Evolutionary conservation across 2,888 invertebrate genomes (phyloP).

Genomic region (Helicoverpa assulta): DNA sequence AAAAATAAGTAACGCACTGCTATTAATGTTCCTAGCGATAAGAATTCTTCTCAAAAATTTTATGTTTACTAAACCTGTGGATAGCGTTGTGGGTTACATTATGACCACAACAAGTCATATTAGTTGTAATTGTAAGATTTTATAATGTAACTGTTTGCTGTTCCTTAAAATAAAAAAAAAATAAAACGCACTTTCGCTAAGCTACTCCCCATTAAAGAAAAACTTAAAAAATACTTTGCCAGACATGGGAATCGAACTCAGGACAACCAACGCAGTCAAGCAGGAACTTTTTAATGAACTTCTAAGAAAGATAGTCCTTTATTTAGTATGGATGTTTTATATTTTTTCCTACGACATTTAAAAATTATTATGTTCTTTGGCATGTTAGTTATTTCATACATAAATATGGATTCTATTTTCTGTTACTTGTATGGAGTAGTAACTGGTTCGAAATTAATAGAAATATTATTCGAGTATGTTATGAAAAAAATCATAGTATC

Average conservation of each 20-base stretch:
- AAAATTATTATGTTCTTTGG: slow-evolving; percentile 42
- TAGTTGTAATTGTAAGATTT: too few relatives aligned
- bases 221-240: background rate
- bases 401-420: slow-evolving; percentile 38
- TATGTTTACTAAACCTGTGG: too few relatives aligned
- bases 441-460: slow-evolving; percentile 6
- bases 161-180: too few relatives aligned
- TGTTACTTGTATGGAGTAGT: background rate
- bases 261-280: background rate
- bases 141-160: too few relatives aligned
- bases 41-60: too few relatives aligned
- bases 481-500: background rate
- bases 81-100: too few relatives aligned
- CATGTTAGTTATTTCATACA: slow-evolving; percentile 38
- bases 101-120: too few relatives aligned
- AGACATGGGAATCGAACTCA: background rate
- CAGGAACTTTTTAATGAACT: slow-evolving; percentile 30
- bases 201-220: background rate
- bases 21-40: too few relatives aligned
- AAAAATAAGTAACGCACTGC: too few relatives aligned
- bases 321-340: slow-evolving; percentile 45
- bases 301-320: slow-evolving; percentile 38
- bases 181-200: too few relatives aligned
- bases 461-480: background rate
- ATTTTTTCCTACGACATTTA: slow-evolving; percentile 37